Evolutionary conservation across 2,888 invertebrate genomes (phyloP), one percentile per base, ranked within the genome.

Genomic region (Lithosia quadra): DNA sequence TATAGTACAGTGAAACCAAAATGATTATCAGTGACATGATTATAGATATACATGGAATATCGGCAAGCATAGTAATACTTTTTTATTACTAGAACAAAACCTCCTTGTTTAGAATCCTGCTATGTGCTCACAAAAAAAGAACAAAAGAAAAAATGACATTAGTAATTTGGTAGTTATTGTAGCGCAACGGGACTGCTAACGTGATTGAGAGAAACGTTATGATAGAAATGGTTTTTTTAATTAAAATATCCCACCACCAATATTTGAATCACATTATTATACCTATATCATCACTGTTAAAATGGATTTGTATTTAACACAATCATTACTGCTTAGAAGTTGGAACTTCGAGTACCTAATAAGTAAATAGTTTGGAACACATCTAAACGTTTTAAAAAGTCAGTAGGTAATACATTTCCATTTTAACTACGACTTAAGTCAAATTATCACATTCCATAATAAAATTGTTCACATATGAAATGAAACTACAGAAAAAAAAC

Each of bases 31-130:
- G 88, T 90, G 89, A 90, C 83, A 89, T 91, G 87, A 90, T 88
- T 80, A 86, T 78, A 84, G 80, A 88, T 84, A 88, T 88, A 90
- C 88, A 91, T 89, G 88, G 84, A 89, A 84, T 88, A 90, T 91
- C 89, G 90, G 92, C 94, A 95, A 95, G 95, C 95, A 92, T 92
- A 92, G 82, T 90, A 90, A 91, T 80, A 91, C 90, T 88, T 90
- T 43, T 49, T 91, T 86, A 90, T 93, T 94, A 93, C 93, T 90
- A 91, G 88, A 92, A 87, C 90, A 88, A 91, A 81, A 93, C 95
- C 94, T 95, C 95, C 95, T 92, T 90, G 88, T 86, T 91, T 91
- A 93, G 94, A 90, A 92, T 95, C 95, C 95, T 94, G 95, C 95
- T 95, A 95, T 94, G 89, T 92, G 95, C 95, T 94, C 93, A 92